These are phyloP conservation scores for Copidosoma aretas DNA, from an alignment of 2,888 invertebrate species.

Conservation along the genomic window DNA sequence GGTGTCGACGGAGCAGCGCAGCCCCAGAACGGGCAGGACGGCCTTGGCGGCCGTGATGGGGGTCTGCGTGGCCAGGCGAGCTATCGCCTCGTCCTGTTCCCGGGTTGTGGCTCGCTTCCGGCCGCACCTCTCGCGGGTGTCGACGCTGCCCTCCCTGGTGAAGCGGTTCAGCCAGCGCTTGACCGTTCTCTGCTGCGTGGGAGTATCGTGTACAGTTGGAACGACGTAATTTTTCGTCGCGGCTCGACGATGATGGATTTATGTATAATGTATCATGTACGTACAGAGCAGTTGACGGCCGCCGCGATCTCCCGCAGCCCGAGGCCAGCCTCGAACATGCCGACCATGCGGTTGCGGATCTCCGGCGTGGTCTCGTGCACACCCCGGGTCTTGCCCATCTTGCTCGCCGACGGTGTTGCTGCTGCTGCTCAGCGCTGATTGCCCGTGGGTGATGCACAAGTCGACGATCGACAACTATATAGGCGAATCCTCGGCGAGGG, in stretches of 20 bases:
- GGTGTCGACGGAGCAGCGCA: conserved; percentile 60
- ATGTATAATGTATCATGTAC: conserved; percentile 16
- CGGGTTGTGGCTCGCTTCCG: conserved; percentile 59
- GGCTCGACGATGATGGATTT: neutral
- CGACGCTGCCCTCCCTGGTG: conserved; percentile 60
- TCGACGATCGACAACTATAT: too few relatives aligned
- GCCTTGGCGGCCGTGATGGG: conserved; percentile 60
- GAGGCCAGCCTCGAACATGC: conserved; percentile 61
- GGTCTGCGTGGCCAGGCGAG: conserved; percentile 58
- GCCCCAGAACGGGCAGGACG: conserved; percentile 59
- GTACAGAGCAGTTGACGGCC: conserved; percentile 60
- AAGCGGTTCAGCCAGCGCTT: conserved; percentile 60
- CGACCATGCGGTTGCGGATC: conserved; percentile 60
- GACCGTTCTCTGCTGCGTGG: conserved; percentile 58
- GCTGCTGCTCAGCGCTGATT: too few relatives aligned
- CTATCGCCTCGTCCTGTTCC: conserved; percentile 59
- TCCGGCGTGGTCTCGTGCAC: conserved; percentile 61
- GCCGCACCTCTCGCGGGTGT: conserved; percentile 59
- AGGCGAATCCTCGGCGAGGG: too few relatives aligned
- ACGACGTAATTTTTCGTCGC: neutral
- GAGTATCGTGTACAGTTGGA: too few relatives aligned
- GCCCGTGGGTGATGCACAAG: too few relatives aligned
- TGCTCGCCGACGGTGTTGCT: neutral
- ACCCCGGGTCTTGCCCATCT: conserved; percentile 60
- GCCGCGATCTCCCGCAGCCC: conserved; percentile 59